Evolutionary conservation across 1,140 invertebrate species (phyloP).

Genomic region (Phocides pigmalion): DNA sequence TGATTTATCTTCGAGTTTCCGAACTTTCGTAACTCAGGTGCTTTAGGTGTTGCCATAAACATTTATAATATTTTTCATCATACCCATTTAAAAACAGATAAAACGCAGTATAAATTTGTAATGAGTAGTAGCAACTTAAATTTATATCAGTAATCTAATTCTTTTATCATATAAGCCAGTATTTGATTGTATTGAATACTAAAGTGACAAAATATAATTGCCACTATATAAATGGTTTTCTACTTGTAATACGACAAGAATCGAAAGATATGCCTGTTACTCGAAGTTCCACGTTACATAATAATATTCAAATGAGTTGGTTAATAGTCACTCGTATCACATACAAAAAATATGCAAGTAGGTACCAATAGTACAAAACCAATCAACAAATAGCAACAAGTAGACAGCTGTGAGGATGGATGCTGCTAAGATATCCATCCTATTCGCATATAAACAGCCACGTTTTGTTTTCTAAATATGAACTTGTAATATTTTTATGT

Average conservation of each 20-base stretch:
- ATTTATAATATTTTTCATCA: too few species aligned
- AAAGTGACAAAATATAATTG: conserved; percentile 13
- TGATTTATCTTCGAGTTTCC: too few species aligned
- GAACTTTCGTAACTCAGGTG: too few species aligned
- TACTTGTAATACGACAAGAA: conserved; percentile 22
- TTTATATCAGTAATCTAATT: neutral
- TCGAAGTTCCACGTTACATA: conserved; percentile 21
- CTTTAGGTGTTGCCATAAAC: too few species aligned
- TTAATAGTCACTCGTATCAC: conserved; percentile 64
- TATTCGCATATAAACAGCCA: conserved; percentile 58
- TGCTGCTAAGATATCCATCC: conserved; percentile 63
- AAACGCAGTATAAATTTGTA: too few species aligned
- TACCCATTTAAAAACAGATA: too few species aligned
- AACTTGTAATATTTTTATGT: conserved; percentile 52
- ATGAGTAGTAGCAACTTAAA: neutral
- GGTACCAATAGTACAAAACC: conserved; percentile 42
- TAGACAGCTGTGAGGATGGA: conserved; percentile 79
- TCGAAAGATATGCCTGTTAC: conserved; percentile 15
- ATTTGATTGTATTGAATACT: neutral
- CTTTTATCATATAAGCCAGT: neutral
- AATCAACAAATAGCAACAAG: conserved; percentile 77
- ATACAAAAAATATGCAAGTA: conserved; percentile 5
- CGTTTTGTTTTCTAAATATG: conserved; percentile 65
- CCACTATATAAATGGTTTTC: conserved; percentile 20
- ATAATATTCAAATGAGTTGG: conserved; percentile 49